A percentile compares a stretch with the other conserved stretches of the same genome.
Conservation (phyloP, 2,113 vertebrate genomes). For the Empidonax traillii region DNA sequence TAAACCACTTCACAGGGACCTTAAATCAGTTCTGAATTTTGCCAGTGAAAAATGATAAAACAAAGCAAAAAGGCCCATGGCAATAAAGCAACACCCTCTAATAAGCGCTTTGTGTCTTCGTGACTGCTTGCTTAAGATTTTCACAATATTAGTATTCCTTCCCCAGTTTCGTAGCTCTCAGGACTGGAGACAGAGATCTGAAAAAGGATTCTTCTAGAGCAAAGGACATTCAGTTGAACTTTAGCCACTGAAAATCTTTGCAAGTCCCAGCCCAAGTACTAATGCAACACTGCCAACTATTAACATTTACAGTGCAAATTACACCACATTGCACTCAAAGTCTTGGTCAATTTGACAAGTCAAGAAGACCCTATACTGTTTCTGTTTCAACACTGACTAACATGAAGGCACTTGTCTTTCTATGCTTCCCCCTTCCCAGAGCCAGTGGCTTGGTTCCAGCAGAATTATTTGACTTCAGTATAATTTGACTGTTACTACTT, state of each 20-base stretch:
- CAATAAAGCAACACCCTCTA: not conserved
- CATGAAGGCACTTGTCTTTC: not conserved
- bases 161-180: not conserved
- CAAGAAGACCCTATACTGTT: not conserved
- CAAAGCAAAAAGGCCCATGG: not conserved
- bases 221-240: not conserved
- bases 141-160: not conserved
- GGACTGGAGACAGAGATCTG: not conserved
- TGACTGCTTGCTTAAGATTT: not conserved
- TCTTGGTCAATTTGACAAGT: not conserved
- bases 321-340: not conserved
- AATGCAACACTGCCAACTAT: not conserved
- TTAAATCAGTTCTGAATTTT: not conserved
- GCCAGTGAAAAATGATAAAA: not conserved
- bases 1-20: not conserved
- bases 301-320: not conserved
- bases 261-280: not conserved
- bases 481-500: not conserved
- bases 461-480: not conserved
- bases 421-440: not conserved
- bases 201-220: not conserved
- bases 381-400: not conserved
- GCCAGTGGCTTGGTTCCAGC: not conserved
- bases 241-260: not conserved
- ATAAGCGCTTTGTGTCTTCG: not conserved